phyloP scores from a whole-genome alignment of 2,113 vertebrate species.

The Salvelinus namaycush region DNA sequence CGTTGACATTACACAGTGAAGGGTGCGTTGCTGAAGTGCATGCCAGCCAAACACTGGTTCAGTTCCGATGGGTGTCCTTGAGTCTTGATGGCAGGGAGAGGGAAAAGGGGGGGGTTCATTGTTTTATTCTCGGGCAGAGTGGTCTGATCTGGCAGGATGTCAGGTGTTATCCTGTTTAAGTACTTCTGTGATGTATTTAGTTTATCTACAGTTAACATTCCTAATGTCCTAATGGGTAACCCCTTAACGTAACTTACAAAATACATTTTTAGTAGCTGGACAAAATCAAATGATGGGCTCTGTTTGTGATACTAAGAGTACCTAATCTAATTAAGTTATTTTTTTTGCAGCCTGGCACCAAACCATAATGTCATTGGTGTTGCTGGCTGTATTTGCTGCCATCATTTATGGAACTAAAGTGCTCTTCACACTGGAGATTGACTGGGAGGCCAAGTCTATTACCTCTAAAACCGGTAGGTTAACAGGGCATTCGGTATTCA shows the following conservation, averaged over 20 bases:
- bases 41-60: not conserved
- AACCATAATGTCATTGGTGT: conserved; percentile 33
- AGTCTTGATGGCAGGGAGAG: not conserved
- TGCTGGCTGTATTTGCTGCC: conserved; percentile 49
- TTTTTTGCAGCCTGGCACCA: conserved; percentile 61
- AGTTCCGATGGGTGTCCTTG: not conserved
- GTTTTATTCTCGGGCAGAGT: not conserved
- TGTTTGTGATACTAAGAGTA: no score
- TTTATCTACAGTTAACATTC: not conserved
- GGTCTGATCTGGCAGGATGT: not conserved
- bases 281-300: no score
- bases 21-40: no score
- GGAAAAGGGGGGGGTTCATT: not conserved
- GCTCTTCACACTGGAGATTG: conserved; percentile 73
- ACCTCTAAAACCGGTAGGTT: conserved; percentile 73
- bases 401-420: conserved; percentile 61
- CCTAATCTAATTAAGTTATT: not conserved
- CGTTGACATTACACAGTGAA: no score
- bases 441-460: conserved; percentile 71
- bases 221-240: no score
- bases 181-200: no score
- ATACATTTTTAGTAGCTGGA: no score
- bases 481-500: no score
- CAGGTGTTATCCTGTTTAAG: not conserved
- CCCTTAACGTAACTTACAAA: no score